A percentile compares a stretch with the other conserved stretches of the same genome.
Evolutionary conservation across 2,888 invertebrate genomes (phyloP).

Genomic region (Orchesellides sinensis): DNA sequence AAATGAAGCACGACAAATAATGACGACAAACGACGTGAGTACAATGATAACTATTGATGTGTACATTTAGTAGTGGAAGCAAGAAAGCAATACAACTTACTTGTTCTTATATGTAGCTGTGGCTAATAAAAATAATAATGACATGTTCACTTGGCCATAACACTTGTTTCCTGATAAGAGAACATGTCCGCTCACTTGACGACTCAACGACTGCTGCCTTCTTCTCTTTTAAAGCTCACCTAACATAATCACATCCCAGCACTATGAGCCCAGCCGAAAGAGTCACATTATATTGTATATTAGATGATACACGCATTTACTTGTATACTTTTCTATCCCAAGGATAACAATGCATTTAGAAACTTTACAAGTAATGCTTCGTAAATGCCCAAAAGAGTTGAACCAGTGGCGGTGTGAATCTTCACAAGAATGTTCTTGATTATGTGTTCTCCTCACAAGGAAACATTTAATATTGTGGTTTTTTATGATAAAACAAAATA

Average conservation of each 20-base stretch:
- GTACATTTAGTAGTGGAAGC: conserved; percentile 21
- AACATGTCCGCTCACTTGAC: conserved; percentile 56
- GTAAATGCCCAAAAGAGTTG: neutral
- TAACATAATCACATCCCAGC: conserved; percentile 22
- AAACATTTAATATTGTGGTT: conserved; percentile 37
- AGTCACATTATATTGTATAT: conserved; percentile 11
- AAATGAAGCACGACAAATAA: conserved; percentile 6
- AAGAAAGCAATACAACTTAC: conserved; percentile 50
- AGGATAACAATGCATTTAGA: conserved; percentile 26
- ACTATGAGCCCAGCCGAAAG: conserved; percentile 7
- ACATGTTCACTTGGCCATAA: conserved; percentile 63
- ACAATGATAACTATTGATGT: conserved; percentile 13
- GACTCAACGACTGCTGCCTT: conserved; percentile 11
- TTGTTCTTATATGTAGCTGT: conserved; percentile 41
- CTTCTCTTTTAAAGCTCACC: conserved; percentile 20
- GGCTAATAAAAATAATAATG: conserved; percentile 63
- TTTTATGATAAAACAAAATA: conserved; percentile 12
- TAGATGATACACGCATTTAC: neutral
- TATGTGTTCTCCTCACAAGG: too few species aligned
- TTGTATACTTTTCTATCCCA: neutral
- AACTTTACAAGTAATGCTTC: conserved; percentile 17
- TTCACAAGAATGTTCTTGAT: neutral
- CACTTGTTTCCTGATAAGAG: conserved; percentile 65
- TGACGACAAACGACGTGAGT: conserved; percentile 9
- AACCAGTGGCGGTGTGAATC: conserved; percentile 12